Percentiles rank a stretch among this genome's conserved stretches.
Conservation (phyloP, 2,797 vertebrate species). For the Streptopelia turtur region DNA sequence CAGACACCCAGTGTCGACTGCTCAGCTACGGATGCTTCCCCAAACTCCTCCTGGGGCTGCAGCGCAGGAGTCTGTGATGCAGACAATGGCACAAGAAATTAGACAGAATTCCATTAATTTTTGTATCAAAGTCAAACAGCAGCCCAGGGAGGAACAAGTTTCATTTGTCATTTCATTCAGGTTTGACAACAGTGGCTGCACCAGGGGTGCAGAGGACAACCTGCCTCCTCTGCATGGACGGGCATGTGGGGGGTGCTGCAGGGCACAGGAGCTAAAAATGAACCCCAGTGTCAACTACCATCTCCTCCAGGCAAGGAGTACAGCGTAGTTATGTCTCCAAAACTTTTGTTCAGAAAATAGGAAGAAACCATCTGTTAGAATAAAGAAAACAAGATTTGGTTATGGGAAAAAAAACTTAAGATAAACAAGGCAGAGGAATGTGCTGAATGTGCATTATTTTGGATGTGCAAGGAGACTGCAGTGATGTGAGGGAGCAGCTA, state of each 20-base stretch:
- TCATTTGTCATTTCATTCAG: neutral
- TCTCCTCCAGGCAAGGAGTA: neutral
- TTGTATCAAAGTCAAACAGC: neutral
- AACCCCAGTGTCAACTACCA: neutral
- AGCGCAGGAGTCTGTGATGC: neutral
- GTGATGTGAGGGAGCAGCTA: neutral
- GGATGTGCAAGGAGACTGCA: neutral
- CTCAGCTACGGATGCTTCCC: neutral
- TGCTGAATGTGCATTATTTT: neutral
- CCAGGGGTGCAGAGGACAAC: neutral
- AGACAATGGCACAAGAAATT: neutral
- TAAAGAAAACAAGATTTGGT: neutral
- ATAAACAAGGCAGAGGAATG: neutral
- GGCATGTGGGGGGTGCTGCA: accelerated
- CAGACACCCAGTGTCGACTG: neutral
- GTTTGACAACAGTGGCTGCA: neutral
- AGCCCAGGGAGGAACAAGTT: neutral
- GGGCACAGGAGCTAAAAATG: neutral
- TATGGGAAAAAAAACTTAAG: neutral
- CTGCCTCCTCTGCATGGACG: neutral
- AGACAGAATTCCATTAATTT: neutral
- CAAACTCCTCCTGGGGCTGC: neutral
- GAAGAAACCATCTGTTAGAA: neutral
- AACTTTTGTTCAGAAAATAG: neutral
- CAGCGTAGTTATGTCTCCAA: neutral